Evolutionary conservation across 2,888 invertebrate genomes (phyloP).

Genomic region (Eupithecia abbreviata): DNA sequence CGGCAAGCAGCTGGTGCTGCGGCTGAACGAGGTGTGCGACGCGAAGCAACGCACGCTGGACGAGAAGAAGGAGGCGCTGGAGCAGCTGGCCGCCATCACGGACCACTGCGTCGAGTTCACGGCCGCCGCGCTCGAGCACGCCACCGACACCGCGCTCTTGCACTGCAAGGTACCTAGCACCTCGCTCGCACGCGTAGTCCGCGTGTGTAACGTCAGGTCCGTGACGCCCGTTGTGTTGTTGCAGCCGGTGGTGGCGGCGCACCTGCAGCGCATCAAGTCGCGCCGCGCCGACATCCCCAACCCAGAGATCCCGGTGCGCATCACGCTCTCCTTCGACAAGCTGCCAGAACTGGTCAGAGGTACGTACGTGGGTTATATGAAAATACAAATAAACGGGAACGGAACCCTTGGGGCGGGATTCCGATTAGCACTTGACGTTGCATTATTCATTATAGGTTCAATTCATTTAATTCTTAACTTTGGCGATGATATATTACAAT

Average conservation of each 20-base stretch:
- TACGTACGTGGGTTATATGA: constrained; percentile 49
- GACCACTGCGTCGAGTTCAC: constrained; percentile 95
- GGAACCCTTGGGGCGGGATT: too few species aligned
- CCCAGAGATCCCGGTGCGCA: constrained; percentile 94
- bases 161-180: constrained; percentile 85
- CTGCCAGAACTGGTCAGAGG: constrained; percentile 91
- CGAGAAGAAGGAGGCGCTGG: constrained; percentile 92
- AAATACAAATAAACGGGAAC: too few species aligned
- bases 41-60: constrained; percentile 89
- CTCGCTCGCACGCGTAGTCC: too few species aligned
- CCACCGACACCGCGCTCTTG: constrained; percentile 92
- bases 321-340: constrained; percentile 91
- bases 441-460: too few species aligned
- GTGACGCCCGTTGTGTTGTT: background rate
- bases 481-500: too few species aligned
- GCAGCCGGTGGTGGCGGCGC: constrained; percentile 83
- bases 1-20: constrained; percentile 91
- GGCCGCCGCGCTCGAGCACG: constrained; percentile 88
- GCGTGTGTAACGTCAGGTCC: background rate
- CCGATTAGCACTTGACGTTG: too few species aligned
- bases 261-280: constrained; percentile 91
- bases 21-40: constrained; percentile 90
- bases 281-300: constrained; percentile 94
- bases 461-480: too few species aligned
- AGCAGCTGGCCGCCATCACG: constrained; percentile 91